Evolutionary conservation across 2,797 vertebrate genomes (phyloP), one percentile per base, ranked within the genome.

Genomic region (Allobates femoralis): DNA sequence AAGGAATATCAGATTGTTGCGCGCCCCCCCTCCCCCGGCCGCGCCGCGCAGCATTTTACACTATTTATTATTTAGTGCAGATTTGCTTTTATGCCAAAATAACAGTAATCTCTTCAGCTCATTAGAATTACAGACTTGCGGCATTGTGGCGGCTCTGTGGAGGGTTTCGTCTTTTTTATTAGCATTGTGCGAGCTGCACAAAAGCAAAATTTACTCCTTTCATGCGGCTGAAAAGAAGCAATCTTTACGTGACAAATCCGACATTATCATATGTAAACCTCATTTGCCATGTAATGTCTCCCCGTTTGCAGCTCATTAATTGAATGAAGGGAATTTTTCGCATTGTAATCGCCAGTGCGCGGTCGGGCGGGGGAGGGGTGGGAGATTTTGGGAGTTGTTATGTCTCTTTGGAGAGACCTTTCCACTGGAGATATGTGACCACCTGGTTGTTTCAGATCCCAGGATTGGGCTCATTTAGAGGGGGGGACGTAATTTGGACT

Each of bases 301-400:
- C 89, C 88, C 93, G 88, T 93, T 94, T 95, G 92, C 92, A 93
- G 91, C 89, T 93, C 93, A 94, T 94, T 94, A 93, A 94, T 91
- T 91, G 89, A 94, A 90, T 91, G 90, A 93, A 93, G 92, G 89
- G 89, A 91, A 92, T 92, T 94, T 46, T 93, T 93, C 88, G 90
- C 90, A 91, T 92, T 89, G 90, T 91, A 86, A 88, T 89, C 92
- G 86, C 87, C 90, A 92, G 86, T 56, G 80, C 75, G 34, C 21
- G 11, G 67, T 19, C 18, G 34, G 10, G 7, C 21, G 67, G 21
- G 67, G 67, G 67, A 5, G 6, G 21, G 56, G 23, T 0, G 56
- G 23, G 56, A 46, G 41, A 46, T 46, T 46, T 46, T 1, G 41
- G 7, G 91, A n/a, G n/a, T 89, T 86, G 90, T 85, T 87, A 32